Conservation (phyloP, 2,797 vertebrate genomes). For the Rhinogobio ventralis region DNA sequence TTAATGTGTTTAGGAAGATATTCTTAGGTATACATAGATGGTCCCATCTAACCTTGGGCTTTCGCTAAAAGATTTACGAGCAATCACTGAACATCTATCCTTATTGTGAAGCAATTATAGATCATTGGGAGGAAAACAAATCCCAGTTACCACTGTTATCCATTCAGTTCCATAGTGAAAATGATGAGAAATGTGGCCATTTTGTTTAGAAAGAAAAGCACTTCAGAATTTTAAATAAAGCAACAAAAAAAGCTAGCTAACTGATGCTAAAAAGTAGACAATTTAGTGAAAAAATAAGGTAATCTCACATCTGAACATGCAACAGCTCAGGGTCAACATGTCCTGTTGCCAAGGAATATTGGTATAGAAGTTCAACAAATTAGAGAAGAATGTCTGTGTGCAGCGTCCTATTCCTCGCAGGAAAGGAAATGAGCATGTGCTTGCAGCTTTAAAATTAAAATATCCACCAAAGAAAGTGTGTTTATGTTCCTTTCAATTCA, state of each 20-base stretch:
- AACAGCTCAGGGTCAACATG: not conserved
- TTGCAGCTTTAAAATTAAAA: constrained; percentile 6
- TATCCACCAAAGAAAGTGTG: not conserved
- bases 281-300: not conserved
- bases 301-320: not conserved
- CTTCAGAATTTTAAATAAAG: not conserved
- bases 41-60: constrained; percentile 7
- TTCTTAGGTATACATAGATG: not conserved
- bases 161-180: not conserved
- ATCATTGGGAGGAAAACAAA: not conserved
- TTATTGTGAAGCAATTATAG: not conserved
- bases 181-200: not conserved
- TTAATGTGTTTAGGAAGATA: constrained; percentile 32
- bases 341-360: constrained; percentile 7
- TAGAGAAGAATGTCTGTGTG: constrained; percentile 12
- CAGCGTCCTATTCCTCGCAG: not conserved
- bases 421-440: not conserved
- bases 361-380: not conserved
- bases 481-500: not conserved
- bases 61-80: not conserved
- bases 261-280: not conserved
- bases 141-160: not conserved
- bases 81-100: not conserved
- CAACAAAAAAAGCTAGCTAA: not conserved
- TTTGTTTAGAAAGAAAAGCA: not conserved